These are phyloP conservation scores for Odontamblyopus rebecca DNA, from an alignment of 2,797 vertebrate genomes.

Conservation along the genomic window DNA sequence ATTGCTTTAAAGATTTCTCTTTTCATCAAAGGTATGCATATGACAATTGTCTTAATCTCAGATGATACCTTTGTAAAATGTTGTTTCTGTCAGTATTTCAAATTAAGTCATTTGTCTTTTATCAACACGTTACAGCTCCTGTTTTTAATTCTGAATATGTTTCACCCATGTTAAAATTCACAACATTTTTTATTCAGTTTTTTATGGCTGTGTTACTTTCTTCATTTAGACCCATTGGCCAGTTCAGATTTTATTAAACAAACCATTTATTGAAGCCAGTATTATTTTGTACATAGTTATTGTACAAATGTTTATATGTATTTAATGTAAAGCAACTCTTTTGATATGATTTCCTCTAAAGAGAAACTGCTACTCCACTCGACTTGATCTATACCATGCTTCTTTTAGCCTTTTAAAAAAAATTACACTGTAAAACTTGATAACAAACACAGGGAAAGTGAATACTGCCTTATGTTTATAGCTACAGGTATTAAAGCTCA, in stretches of 20 bases:
- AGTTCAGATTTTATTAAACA: conserved; percentile 24
- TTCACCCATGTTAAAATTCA: background rate
- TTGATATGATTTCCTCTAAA: conserved; percentile 39
- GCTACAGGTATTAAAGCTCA: conserved; percentile 21
- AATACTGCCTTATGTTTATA: conserved; percentile 64
- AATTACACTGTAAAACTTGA: conserved; percentile 28
- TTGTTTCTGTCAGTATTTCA: conserved; percentile 13
- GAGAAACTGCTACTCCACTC: conserved; percentile 40
- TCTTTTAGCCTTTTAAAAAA: conserved; percentile 23
- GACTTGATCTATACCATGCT: conserved; percentile 27
- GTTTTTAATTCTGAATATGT: conserved; percentile 9
- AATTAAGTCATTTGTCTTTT: conserved; percentile 24
- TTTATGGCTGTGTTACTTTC: conserved; percentile 27
- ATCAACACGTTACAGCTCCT: conserved; percentile 15
- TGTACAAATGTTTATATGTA: conserved; percentile 65
- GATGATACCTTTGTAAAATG: conserved; percentile 13
- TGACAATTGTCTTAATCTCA: conserved; percentile 28
- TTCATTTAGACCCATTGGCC: conserved; percentile 14
- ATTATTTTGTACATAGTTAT: conserved; percentile 43
- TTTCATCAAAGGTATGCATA: conserved; percentile 22
- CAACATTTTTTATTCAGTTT: conserved; percentile 15
- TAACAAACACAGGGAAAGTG: conserved; percentile 24
- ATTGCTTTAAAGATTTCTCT: background rate
- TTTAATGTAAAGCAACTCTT: conserved; percentile 44
- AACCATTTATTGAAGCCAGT: conserved; percentile 30